A percentile compares a stretch with the other conserved stretches of the same genome.
Evolutionary conservation across 2,113 vertebrate species (phyloP).

Genomic region (Hiodon alosoides): DNA sequence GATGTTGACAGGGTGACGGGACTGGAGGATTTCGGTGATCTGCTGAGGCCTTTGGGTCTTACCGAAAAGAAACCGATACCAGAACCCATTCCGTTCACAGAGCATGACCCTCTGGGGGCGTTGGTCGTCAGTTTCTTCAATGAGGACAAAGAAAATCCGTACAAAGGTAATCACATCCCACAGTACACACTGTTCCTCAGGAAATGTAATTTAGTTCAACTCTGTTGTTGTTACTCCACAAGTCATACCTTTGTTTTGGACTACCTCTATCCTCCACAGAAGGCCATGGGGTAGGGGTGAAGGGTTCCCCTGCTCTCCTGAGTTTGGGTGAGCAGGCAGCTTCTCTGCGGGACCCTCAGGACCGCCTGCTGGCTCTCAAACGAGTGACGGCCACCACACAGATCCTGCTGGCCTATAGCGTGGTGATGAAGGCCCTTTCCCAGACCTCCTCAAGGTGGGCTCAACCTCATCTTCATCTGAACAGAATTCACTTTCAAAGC

Average conservation of each 20-base stretch:
- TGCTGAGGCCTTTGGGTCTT: constrained; percentile 63
- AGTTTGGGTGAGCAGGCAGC: constrained; percentile 68
- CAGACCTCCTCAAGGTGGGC: constrained; percentile 61
- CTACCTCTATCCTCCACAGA: constrained; percentile 31
- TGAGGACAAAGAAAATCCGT: constrained; percentile 27
- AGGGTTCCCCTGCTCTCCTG: constrained; percentile 40
- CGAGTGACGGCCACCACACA: constrained; percentile 65
- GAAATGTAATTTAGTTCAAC: neutral
- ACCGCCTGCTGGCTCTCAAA: constrained; percentile 65
- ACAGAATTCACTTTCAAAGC: neutral
- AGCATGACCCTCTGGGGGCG: constrained; percentile 67
- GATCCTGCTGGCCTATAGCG: constrained; percentile 69
- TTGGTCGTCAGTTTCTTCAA: constrained; percentile 44
- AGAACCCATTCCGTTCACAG: constrained; percentile 64
- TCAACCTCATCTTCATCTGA: neutral
- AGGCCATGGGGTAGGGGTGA: constrained; percentile 45
- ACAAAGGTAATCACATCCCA: constrained; percentile 47
- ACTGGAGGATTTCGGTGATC: constrained; percentile 65
- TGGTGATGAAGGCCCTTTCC: constrained; percentile 69
- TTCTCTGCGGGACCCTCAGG: constrained; percentile 61
- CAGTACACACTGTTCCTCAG: neutral
- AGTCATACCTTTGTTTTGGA: neutral
- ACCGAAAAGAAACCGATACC: constrained; percentile 66
- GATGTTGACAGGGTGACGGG: constrained; percentile 62
- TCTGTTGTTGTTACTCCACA: neutral